Evolutionary conservation across 1,140 invertebrate genomes (phyloP).

Genomic region (Hyles euphorbiae): DNA sequence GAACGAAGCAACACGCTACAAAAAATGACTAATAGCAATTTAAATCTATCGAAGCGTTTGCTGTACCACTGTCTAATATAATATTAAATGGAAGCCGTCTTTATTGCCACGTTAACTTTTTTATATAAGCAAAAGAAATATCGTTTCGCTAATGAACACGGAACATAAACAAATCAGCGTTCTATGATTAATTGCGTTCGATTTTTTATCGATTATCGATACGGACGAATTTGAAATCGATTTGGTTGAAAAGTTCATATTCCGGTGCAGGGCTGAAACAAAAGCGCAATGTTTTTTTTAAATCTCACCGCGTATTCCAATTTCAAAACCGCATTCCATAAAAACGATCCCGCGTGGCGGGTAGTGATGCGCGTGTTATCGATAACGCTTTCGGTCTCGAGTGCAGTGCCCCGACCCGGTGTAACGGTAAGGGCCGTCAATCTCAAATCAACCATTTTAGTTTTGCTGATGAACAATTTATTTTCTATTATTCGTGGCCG

Average conservation of each 20-base stretch:
- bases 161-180: slow-evolving; percentile 3
- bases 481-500: slow-evolving; percentile 20
- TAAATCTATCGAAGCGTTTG: slow-evolving; percentile 7
- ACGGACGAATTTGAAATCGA: not conserved
- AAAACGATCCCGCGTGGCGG: slow-evolving; percentile 25
- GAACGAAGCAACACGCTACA: slow-evolving; percentile 3
- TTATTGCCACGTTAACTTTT: slow-evolving; percentile 2
- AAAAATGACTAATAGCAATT: slow-evolving; percentile 7
- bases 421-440: slow-evolving; percentile 48
- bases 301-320: slow-evolving; percentile 29
- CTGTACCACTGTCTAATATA: slow-evolving; percentile 8
- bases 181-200: not conserved
- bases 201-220: no score
- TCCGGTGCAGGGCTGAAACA: slow-evolving; percentile 11
- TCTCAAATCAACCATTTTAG: slow-evolving; percentile 40
- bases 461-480: slow-evolving; percentile 24
- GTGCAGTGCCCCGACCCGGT: slow-evolving; percentile 37
- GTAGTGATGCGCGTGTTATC: slow-evolving; percentile 39
- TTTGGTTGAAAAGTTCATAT: not conserved
- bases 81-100: slow-evolving; percentile 5
- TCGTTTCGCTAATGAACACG: slow-evolving; percentile 5
- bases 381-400: slow-evolving; percentile 34
- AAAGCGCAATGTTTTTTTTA: slow-evolving; percentile 31
- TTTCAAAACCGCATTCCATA: slow-evolving; percentile 44
- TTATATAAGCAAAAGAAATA: slow-evolving; percentile 5